phyloP scores from a whole-genome alignment of 2,113 vertebrate species.

The Scomber scombrus region DNA sequence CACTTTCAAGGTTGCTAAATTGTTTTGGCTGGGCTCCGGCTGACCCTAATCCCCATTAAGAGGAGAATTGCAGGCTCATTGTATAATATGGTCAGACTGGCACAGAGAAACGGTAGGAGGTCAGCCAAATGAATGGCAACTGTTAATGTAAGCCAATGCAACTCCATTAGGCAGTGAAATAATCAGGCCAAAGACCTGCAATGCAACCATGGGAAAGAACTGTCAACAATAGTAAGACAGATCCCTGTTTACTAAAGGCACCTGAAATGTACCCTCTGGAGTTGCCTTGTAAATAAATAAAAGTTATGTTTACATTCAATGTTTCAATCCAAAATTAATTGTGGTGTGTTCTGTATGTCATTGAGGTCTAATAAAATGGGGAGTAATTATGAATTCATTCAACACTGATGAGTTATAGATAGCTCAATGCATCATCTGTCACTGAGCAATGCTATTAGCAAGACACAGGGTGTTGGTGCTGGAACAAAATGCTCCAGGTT shows the following conservation, averaged over 20 bases:
- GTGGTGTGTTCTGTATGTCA: too few relatives aligned
- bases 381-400: too few relatives aligned
- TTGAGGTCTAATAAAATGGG: not conserved
- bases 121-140: constrained; percentile 18
- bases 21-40: constrained; percentile 19
- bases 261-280: too few relatives aligned
- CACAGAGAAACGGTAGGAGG: not conserved
- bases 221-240: not conserved
- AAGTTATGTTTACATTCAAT: not conserved
- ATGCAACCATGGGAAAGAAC: not conserved
- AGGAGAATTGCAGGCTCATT: constrained; percentile 25
- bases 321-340: not conserved
- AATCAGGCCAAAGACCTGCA: not conserved
- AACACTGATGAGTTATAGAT: not conserved
- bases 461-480: not conserved
- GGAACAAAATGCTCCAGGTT: not conserved
- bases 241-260: not conserved
- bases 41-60: constrained; percentile 35
- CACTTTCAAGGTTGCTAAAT: constrained; percentile 19
- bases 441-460: too few relatives aligned
- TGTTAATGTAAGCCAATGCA: not conserved
- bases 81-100: constrained; percentile 34
- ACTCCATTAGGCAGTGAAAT: not conserved
- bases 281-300: not conserved
- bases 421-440: too few relatives aligned